These are phyloP conservation scores for Cheracebus regulus DNA, from an alignment of 2,797 vertebrate species.

Conservation along the genomic window DNA sequence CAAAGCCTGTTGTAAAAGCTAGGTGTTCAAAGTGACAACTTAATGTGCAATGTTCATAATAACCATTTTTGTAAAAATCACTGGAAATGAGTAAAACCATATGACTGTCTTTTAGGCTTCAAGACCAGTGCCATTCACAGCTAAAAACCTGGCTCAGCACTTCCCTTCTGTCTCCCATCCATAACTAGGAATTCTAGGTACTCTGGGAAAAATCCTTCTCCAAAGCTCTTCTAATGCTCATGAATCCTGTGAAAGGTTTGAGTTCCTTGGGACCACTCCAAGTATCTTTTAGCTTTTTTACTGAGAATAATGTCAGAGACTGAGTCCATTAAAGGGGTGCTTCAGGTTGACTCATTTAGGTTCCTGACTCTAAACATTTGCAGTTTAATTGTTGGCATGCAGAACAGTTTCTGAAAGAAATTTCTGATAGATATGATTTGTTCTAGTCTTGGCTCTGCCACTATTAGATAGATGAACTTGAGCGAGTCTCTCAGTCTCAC, in stretches of 20 bases:
- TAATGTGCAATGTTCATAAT: background rate
- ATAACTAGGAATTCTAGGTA: background rate
- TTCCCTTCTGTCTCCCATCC: background rate
- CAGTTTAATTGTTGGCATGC: background rate
- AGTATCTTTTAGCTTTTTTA: background rate
- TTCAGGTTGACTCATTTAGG: background rate
- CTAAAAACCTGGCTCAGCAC: background rate
- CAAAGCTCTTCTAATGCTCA: background rate
- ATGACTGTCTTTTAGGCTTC: background rate
- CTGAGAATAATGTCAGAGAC: background rate
- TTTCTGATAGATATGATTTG: background rate
- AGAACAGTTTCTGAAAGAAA: background rate
- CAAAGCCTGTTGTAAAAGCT: background rate
- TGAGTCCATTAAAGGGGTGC: background rate
- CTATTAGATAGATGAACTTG: background rate
- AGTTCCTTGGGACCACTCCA: background rate
- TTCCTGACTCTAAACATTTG: background rate
- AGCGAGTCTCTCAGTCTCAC: background rate
- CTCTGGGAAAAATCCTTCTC: background rate
- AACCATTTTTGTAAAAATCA: background rate
- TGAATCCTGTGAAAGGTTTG: background rate
- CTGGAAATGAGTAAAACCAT: background rate
- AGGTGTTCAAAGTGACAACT: background rate
- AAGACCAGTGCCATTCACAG: background rate
- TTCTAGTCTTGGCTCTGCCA: background rate